Conservation (phyloP, 2,888 invertebrate genomes). For the Chrysopilus asiliformis region DNA sequence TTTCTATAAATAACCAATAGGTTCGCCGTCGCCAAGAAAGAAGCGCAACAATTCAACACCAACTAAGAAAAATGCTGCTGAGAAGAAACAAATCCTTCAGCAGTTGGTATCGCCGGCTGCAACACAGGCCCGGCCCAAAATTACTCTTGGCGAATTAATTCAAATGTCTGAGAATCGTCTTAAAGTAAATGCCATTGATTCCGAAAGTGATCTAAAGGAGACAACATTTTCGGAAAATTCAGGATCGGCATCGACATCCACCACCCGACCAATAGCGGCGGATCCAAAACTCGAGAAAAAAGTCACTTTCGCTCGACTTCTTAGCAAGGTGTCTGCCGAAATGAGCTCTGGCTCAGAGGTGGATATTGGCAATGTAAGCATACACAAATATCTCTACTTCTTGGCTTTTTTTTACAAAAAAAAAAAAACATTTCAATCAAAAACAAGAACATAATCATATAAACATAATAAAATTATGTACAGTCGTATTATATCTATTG, state of each 20-base stretch:
- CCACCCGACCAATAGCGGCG: slow-evolving; percentile 41
- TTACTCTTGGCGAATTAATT: slow-evolving; percentile 59
- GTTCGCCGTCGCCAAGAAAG: slow-evolving; percentile 64
- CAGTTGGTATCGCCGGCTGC: slow-evolving; percentile 58
- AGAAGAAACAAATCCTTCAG: slow-evolving; percentile 66
- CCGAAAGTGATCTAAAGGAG: slow-evolving; percentile 41
- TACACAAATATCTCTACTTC: neutral
- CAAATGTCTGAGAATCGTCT: slow-evolving; percentile 52
- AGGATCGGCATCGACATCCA: slow-evolving; percentile 34
- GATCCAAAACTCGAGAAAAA: slow-evolving; percentile 64
- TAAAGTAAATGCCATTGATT: slow-evolving; percentile 39
- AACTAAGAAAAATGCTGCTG: slow-evolving; percentile 59
- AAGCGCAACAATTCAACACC: slow-evolving; percentile 69
- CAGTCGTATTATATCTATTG: no score
- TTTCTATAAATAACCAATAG: slow-evolving; percentile 34
- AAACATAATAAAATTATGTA: no score
- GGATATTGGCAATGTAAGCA: slow-evolving; percentile 41
- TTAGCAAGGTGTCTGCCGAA: slow-evolving; percentile 63
- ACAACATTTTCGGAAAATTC: slow-evolving; percentile 45
- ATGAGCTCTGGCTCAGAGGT: slow-evolving; percentile 64
- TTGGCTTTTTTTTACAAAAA: no score
- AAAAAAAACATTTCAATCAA: no score
- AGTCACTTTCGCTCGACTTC: slow-evolving; percentile 59
- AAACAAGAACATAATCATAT: no score
- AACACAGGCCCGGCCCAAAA: slow-evolving; percentile 37